A percentile compares a stretch with the other conserved stretches of the same genome.
Evolutionary conservation across 2,888 invertebrate species (phyloP).

Genomic region (Eurois occulta): DNA sequence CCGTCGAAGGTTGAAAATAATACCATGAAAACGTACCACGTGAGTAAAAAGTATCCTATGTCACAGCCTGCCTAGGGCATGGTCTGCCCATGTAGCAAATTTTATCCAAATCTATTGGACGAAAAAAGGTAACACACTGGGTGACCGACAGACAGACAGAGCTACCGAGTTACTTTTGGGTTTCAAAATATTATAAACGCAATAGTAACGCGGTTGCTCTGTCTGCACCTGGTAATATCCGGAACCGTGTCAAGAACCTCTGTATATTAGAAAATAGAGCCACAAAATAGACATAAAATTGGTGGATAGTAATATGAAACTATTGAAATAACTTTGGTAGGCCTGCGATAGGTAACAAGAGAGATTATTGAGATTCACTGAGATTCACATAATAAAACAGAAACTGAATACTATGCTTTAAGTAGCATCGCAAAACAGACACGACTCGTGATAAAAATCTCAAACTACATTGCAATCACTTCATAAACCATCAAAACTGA

Average conservation of each 20-base stretch:
- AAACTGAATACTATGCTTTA: neutral
- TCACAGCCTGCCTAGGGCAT: too few species aligned
- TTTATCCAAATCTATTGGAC: too few species aligned
- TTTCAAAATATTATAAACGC: too few species aligned
- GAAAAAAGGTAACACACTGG: neutral
- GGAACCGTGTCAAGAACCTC: neutral
- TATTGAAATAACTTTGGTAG: neutral
- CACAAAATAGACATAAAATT: neutral
- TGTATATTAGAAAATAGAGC: neutral
- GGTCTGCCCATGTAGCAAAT: too few species aligned
- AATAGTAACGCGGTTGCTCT: too few species aligned
- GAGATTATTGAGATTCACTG: too few species aligned
- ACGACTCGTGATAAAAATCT: neutral
- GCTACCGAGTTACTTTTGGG: too few species aligned
- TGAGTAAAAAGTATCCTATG: neutral
- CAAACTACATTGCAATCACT: neutral
- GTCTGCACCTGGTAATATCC: neutral
- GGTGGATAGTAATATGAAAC: neutral
- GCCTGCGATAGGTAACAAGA: neutral
- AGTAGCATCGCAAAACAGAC: neutral
- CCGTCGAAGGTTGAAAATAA: neutral
- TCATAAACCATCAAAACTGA: neutral
- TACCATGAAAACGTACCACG: neutral
- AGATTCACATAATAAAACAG: neutral
- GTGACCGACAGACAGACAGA: neutral